These are phyloP conservation scores for Thomomys bottae DNA, from an alignment of 2,113 vertebrate genomes.

Conservation along the genomic window DNA sequence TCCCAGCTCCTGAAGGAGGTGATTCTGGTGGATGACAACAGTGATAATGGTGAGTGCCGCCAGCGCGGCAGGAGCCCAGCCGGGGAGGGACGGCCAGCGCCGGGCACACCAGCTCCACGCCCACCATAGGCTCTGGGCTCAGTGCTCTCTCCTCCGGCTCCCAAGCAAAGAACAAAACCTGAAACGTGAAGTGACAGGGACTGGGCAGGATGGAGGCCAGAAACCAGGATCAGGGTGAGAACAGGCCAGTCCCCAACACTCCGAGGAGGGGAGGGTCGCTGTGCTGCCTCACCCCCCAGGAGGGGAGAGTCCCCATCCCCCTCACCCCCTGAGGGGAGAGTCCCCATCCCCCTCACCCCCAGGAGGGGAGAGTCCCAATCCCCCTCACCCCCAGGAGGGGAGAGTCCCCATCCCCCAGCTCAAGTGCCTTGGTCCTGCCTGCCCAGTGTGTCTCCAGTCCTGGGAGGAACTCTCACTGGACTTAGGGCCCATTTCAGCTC, in stretches of 20 bases:
- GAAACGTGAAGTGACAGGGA: neutral
- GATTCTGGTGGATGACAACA: slow-evolving; percentile 98
- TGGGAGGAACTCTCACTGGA: neutral
- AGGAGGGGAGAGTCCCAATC: too few relatives aligned
- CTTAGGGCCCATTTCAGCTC: neutral
- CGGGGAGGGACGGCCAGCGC: neutral
- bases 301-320: too few relatives aligned
- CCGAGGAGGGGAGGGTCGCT: too few relatives aligned
- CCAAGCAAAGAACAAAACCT: neutral
- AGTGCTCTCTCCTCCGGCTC: neutral
- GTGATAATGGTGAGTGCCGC: slow-evolving; percentile 91
- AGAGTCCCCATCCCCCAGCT: too few relatives aligned
- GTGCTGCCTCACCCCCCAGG: too few relatives aligned
- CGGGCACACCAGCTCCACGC: neutral
- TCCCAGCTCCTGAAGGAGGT: slow-evolving; percentile 97
- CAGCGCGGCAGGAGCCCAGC: too few relatives aligned
- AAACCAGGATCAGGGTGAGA: neutral
- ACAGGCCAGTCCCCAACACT: too few relatives aligned
- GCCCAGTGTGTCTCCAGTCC: neutral
- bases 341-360: too few relatives aligned
- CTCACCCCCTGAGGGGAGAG: neutral
- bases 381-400: neutral
- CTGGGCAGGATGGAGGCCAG: neutral
- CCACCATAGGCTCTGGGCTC: neutral
- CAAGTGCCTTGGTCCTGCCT: neutral